phyloP scores from a whole-genome alignment of 2,113 vertebrate genomes.

The Hyla sarda region DNA sequence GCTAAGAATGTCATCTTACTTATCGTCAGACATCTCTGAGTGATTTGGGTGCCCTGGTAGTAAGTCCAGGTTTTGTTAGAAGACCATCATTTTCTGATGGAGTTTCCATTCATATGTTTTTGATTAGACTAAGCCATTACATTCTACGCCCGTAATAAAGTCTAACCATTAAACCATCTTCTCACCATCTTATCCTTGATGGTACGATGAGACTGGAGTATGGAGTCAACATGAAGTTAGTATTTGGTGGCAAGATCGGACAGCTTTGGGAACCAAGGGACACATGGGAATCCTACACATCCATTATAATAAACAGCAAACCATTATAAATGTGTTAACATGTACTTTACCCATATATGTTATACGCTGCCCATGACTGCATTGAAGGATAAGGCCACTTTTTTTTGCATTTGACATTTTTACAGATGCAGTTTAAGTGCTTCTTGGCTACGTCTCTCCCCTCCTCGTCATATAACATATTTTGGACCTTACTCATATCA shows the following conservation, averaged over 20 bases:
- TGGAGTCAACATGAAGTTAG: background rate
- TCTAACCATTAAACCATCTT: background rate
- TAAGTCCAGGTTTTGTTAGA: too few species aligned
- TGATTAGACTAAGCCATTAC: too few species aligned
- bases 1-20: background rate
- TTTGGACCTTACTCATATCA: conserved; percentile 57
- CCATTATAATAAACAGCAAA: background rate
- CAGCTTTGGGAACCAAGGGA: background rate
- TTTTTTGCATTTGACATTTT: background rate
- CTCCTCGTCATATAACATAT: conserved; percentile 50
- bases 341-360: background rate
- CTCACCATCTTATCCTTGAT: background rate
- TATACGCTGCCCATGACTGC: background rate
- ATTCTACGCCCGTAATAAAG: background rate
- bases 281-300: background rate
- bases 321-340: background rate
- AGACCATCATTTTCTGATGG: background rate
- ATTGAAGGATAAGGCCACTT: background rate
- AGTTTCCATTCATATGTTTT: too few species aligned
- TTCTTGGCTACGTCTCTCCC: conserved; percentile 16
- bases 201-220: background rate
- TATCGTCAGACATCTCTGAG: background rate
- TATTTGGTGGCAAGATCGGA: background rate
- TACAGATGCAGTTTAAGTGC: conserved; percentile 28
- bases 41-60: too few species aligned